Base-by-base conservation (phyloP, 2,113 vertebrate genomes). In the Grammomys surdaster region DNA sequence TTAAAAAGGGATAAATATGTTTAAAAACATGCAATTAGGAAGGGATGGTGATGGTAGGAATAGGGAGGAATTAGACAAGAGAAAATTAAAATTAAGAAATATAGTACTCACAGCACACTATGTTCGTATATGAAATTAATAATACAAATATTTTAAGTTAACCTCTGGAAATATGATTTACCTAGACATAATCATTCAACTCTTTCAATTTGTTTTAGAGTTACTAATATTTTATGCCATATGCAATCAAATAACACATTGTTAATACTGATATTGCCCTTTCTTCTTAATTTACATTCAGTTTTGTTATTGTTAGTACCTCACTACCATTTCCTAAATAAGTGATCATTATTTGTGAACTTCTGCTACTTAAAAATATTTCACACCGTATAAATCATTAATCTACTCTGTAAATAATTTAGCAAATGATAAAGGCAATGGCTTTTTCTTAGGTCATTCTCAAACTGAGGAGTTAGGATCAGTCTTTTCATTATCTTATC, bases 401-500 rank as follows among this genome's bases (percentile, higher is more conserved):
- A 63, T 75, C 22, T 46, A 46, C 73, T 12, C 5, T 67, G 5
- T 69, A 87, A 86, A 76, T 81, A 17, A 80, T 96, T 92, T 65
- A 88, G 72, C 93, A 96, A 90, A 69, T 60, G 86, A 43, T 40
- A 26, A 69, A 94, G 80, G 67, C 77, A 92, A 54, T 63, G 70
- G 88, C 54, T 95, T 94, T 76, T 99, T 99, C 97, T 99, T 99
- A 1, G 98, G 89, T 93, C 97, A 97, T 80, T 98, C 91, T 6
- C 94, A 87, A 14, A 93, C 84, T 31, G 96, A 96, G 31, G 94
- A 65, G 24, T 65, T 90, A 48, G 95, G 10, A 65, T 92, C 85
- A 24, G 67, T 51, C 93, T 98, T 98, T 17, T 95, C 92, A 1
- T 43, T 95, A 43, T 65, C 63, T 26, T 65, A 63, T 65, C 96